Evolutionary conservation across 2,888 invertebrate species (phyloP).

Genomic region (Eilema sororculum): DNA sequence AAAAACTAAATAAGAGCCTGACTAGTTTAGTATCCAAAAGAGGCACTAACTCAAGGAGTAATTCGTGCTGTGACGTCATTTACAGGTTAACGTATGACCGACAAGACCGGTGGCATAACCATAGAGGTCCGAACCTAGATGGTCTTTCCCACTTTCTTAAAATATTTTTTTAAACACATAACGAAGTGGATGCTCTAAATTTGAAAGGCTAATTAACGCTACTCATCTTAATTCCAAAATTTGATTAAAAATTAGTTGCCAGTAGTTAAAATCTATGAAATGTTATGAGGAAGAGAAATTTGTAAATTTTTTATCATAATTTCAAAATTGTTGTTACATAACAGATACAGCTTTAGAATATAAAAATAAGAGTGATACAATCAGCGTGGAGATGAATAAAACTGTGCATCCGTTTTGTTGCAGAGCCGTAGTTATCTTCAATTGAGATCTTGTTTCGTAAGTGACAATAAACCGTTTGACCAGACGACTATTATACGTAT

Average conservation of each 20-base stretch:
- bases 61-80: background rate
- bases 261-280: conserved; percentile 5
- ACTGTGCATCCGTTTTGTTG: conserved; percentile 41
- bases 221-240: background rate
- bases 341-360: conserved; percentile 10
- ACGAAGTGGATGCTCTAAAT: background rate
- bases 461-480: conserved; percentile 17
- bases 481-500: conserved; percentile 12
- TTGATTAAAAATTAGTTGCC: background rate
- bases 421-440: conserved; percentile 35
- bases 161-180: background rate
- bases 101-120: background rate
- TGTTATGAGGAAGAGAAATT: conserved; percentile 7
- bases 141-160: background rate
- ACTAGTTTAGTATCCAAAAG: too few relatives aligned
- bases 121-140: background rate
- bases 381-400: conserved; percentile 34
- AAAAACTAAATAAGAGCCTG: too few relatives aligned
- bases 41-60: background rate
- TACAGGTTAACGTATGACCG: background rate
- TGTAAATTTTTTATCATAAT: background rate
- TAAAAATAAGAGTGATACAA: conserved; percentile 8
- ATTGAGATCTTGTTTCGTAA: conserved; percentile 40
- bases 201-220: background rate
- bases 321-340: background rate